phyloP scores from a whole-genome alignment of 2,113 vertebrate genomes.

The Calypte anna region DNA sequence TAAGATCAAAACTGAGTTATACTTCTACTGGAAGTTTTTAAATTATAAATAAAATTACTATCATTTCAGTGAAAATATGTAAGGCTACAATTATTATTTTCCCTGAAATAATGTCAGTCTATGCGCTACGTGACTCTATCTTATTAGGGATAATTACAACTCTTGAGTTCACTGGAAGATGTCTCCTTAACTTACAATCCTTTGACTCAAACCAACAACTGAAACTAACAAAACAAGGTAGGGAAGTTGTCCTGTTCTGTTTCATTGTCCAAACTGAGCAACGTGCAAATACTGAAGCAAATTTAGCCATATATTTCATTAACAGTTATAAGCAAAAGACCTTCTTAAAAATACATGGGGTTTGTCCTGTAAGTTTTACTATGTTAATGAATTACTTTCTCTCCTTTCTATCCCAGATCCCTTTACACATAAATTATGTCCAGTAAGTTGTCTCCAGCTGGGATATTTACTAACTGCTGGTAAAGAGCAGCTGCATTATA shows the following conservation, averaged over 20 bases:
- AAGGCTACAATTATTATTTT: neutral
- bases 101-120: neutral
- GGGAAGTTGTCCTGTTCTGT: neutral
- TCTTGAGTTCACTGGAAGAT: neutral
- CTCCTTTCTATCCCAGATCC: neutral
- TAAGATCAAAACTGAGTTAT: neutral
- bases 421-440: neutral
- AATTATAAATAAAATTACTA: neutral
- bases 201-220: neutral
- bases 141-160: neutral
- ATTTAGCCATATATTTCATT: neutral
- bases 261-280: neutral
- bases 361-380: neutral
- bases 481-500: neutral
- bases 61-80: neutral
- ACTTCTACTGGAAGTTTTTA: neutral
- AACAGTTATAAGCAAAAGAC: neutral
- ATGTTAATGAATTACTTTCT: neutral
- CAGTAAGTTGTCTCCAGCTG: neutral
- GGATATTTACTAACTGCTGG: neutral
- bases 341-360: rapidly evolving
- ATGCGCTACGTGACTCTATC: neutral
- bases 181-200: neutral
- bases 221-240: neutral
- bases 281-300: neutral